phyloP scores from a whole-genome alignment of 2,888 invertebrate species.

The Fabriciana adippe region DNA sequence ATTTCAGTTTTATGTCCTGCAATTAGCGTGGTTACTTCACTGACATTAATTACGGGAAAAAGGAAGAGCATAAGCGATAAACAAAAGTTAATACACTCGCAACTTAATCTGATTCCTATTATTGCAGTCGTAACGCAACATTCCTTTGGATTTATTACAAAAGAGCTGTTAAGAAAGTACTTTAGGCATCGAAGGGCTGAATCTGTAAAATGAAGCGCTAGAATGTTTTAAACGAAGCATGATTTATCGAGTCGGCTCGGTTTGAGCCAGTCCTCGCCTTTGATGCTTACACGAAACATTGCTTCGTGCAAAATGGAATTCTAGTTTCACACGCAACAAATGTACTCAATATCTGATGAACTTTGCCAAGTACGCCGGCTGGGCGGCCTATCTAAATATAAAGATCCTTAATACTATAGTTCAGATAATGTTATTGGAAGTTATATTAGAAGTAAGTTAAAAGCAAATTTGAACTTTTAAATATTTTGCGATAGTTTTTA shows the following conservation, averaged over 20 bases:
- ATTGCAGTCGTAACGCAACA: slow-evolving; percentile 71
- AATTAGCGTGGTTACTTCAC: slow-evolving; percentile 45
- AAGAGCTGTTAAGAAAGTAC: slow-evolving; percentile 68
- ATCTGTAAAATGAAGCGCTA: slow-evolving; percentile 72
- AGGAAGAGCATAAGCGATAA: slow-evolving; percentile 55
- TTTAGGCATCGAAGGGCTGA: slow-evolving; percentile 62
- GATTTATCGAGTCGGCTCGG: slow-evolving; percentile 58
- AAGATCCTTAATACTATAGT: slow-evolving; percentile 37
- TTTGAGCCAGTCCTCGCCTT: slow-evolving; percentile 58
- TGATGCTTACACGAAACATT: slow-evolving; percentile 71
- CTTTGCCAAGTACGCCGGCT: slow-evolving; percentile 59
- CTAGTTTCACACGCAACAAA: slow-evolving; percentile 82
- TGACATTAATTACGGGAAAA: slow-evolving; percentile 62
- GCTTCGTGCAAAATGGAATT: slow-evolving; percentile 77
- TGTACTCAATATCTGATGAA: slow-evolving; percentile 80
- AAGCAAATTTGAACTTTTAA: neutral
- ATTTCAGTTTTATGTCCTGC: slow-evolving; percentile 32
- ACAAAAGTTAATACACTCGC: slow-evolving; percentile 67
- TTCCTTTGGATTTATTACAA: slow-evolving; percentile 74
- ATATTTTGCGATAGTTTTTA: neutral
- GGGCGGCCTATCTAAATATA: slow-evolving; percentile 47
- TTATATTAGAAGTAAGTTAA: slow-evolving; percentile 13
- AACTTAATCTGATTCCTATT: slow-evolving; percentile 74
- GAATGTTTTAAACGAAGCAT: slow-evolving; percentile 57
- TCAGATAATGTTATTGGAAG: slow-evolving; percentile 29